Conservation (phyloP, 2,888 invertebrate genomes). For the Drosophila affinis region DNA sequence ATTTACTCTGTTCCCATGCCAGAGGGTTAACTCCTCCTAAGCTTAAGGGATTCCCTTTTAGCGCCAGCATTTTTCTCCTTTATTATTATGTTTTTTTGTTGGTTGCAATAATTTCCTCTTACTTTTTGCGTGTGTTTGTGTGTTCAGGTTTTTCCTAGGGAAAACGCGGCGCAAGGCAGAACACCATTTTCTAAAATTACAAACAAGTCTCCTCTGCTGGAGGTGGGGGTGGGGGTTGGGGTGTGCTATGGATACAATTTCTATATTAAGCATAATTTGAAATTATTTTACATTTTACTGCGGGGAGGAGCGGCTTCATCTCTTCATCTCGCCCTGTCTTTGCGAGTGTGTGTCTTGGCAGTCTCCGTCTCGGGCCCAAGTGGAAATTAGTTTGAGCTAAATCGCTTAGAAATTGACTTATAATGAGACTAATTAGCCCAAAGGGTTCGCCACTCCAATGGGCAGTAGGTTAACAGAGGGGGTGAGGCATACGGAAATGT, state of each 20-base stretch:
- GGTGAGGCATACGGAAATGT: neutral
- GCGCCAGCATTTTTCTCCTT: neutral
- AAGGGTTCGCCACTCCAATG: slow-evolving; percentile 18
- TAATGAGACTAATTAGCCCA: slow-evolving; percentile 52
- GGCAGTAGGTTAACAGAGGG: neutral
- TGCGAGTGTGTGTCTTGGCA: neutral
- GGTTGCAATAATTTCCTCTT: slow-evolving; percentile 28
- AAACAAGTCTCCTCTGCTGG: slow-evolving; percentile 6
- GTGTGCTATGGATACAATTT: slow-evolving; percentile 16
- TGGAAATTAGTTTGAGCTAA: slow-evolving; percentile 50
- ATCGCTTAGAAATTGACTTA: slow-evolving; percentile 60
- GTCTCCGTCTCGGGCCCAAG: slow-evolving; percentile 7
- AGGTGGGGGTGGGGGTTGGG: neutral
- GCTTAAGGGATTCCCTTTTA: slow-evolving; percentile 36
- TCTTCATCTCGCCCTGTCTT: no score
- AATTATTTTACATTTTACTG: slow-evolving; percentile 57
- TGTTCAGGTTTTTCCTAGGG: neutral
- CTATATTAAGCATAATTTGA: slow-evolving; percentile 58
- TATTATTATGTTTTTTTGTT: neutral
- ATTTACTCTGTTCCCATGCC: slow-evolving; percentile 26
- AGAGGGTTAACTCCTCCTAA: neutral
- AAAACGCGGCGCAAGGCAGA: slow-evolving; percentile 2
- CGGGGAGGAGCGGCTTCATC: neutral
- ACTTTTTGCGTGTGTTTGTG: neutral
- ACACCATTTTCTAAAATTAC: slow-evolving; percentile 56